Evolutionary conservation across 2,888 invertebrate species (phyloP).

Genomic region (Acleris cristana): DNA sequence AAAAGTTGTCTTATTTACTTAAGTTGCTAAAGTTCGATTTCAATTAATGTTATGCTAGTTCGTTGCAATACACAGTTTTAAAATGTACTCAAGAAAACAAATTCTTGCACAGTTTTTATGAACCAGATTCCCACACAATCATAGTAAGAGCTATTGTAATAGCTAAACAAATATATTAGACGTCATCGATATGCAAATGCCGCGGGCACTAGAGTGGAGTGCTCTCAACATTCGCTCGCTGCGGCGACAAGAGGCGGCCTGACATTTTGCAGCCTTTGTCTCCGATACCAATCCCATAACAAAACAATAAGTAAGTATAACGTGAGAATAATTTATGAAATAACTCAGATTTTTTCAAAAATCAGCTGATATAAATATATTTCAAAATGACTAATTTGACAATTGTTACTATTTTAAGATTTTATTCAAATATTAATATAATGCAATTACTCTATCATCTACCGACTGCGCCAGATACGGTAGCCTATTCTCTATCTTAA

Average conservation of each 20-base stretch:
- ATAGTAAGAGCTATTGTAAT: slow-evolving; percentile 24
- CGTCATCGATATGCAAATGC: slow-evolving; percentile 80
- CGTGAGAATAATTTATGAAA: slow-evolving; percentile 54
- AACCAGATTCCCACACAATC: slow-evolving; percentile 17
- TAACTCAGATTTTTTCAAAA: slow-evolving; percentile 15
- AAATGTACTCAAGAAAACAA: too few species aligned
- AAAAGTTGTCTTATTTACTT: too few species aligned
- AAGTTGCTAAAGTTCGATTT: too few species aligned
- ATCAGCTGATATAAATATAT: slow-evolving; percentile 23
- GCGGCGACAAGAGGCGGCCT: slow-evolving; percentile 56
- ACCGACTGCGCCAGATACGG: slow-evolving; percentile 3
- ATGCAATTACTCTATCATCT: not conserved
- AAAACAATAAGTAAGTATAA: slow-evolving; percentile 38
- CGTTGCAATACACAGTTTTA: too few species aligned
- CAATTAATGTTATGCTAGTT: too few species aligned
- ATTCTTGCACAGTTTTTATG: too few species aligned
- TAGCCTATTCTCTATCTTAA: slow-evolving; percentile 19
- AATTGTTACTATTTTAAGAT: too few species aligned
- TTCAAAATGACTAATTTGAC: not conserved
- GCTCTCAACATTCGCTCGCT: slow-evolving; percentile 56
- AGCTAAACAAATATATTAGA: slow-evolving; percentile 36
- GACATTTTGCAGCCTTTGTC: slow-evolving; percentile 75
- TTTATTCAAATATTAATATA: not conserved
- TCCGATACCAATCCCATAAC: slow-evolving; percentile 48
- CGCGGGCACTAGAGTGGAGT: slow-evolving; percentile 58